Evolutionary conservation across 2,113 vertebrate genomes (phyloP), one percentile per base, ranked within the genome.

Genomic region (Nanger granti): DNA sequence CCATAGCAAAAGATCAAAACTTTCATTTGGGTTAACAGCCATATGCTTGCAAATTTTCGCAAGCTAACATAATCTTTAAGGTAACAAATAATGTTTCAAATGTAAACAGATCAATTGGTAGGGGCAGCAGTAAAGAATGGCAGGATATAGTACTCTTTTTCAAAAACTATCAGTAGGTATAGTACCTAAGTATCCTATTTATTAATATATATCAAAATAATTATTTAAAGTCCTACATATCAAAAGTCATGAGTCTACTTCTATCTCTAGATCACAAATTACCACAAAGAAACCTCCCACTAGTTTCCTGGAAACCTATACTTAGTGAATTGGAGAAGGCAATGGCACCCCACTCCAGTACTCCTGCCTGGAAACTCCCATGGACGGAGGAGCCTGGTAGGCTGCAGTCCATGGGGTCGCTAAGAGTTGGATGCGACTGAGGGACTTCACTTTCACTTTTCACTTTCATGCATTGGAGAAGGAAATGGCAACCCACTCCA

Each of bases 61-160:
- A 96, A 97, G 41, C 89, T 44, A 94, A 87, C 47, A 87, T 57
- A 83, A 84, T 89, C 26, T 83, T 96, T 62, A 94, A 90, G 49
- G 44, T 15, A 94, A 26, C 44, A 89, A 91, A 85, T 76, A 93
- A 55, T 31, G 26, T 55, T 44, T 69, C 47, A 93, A 95, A 91
- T 64, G 29, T 57, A 97, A 95, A 95, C 14, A 95, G 47, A 94
- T 87, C 34, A 92, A 87, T 20, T 89, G 49, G 28, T 64, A n/a
- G n/a, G 31, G 34, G 37, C 4, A 69, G 44, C 6, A 66, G 17
- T 87, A 12, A 95, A 93, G 64, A 89, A 47, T 10, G 10, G 66
- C 54, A 93, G 66, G 24, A 94, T 17, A 86, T 7, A 66, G 54
- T 44, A 28, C 22, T 94, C 55, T 87, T 90, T n/a, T 85, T 62